Evolutionary conservation across 2,113 vertebrate genomes (phyloP), one percentile per base, ranked within the genome.

Genomic region (Pterocles burchelli): DNA sequence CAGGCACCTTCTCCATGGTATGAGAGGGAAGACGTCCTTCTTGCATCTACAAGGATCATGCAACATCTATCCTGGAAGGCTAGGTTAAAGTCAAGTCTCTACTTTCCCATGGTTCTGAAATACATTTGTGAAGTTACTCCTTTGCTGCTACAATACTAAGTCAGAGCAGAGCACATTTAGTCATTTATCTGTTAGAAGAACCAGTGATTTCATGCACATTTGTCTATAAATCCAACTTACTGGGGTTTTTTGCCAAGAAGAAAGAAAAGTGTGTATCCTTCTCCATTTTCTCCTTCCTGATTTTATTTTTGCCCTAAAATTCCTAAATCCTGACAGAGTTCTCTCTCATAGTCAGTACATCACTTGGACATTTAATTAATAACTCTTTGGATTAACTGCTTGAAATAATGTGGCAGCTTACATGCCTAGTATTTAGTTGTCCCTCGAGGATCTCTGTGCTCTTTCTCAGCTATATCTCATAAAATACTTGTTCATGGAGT

Each of bases 361-460:
- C 71, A 72, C 46, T 82, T 61, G 52, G 71, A 61, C 71, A 45
- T 77, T 72, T 73, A 82, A 90, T 77, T 66, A 90, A 72, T 72
- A 93, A 43, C 19, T 45, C 41, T 61, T 81, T 15, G 28, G 34
- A 87, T 93, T 87, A 82, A 93, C 52, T 77, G 65, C 58, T 59
- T 82, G 52, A 7, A 1, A 55, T 87, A 87, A 71, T 51, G 54
- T 33, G 82, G 55, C 18, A 87, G 41, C 20, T 73, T 73, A 73
- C 28, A 62, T n/a, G 77, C 36, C 61, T 62, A 24, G 25, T 62
- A 87, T 87, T 87, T 51, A 94, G 54, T 28, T 34, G 52, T 68
- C 59, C 28, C 54, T 78, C 1, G 1, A 87, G 66, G 48, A 67
- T 67, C 31, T 67, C 54, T 31, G 12, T 59, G 28, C 26, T 87